These are phyloP conservation scores for Sylvilagus floridanus DNA, from an alignment of 2,797 vertebrate genomes.

Conservation along the genomic window DNA sequence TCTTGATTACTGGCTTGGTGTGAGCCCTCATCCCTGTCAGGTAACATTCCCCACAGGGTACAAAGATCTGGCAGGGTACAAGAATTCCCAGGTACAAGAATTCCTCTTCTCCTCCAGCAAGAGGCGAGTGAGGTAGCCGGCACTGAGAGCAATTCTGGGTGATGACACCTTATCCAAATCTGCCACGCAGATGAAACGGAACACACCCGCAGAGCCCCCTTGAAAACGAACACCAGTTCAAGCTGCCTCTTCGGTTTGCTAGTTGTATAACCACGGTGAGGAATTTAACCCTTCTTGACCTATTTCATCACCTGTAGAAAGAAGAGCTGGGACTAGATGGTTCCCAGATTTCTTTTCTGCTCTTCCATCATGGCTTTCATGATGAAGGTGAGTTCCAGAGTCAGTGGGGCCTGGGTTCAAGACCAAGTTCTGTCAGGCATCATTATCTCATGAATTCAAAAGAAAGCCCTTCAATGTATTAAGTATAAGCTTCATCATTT, in stretches of 20 bases:
- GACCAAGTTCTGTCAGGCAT: background rate
- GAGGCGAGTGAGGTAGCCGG: background rate
- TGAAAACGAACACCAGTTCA: constrained; percentile 13
- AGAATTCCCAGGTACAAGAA: background rate
- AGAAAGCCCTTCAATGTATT: background rate
- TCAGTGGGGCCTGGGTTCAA: constrained; percentile 29
- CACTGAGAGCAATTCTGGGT: constrained; percentile 33
- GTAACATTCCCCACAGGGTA: background rate
- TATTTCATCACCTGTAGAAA: constrained; percentile 23
- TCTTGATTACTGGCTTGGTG: constrained; percentile 33
- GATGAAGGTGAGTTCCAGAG: background rate
- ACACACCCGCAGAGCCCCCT: background rate
- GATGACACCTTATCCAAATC: background rate
- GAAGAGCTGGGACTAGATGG: background rate
- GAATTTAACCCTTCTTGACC: background rate
- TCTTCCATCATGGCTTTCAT: background rate
- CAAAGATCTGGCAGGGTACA: background rate
- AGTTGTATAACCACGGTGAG: background rate
- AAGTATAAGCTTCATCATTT: constrained; percentile 5
- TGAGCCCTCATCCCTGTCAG: background rate
- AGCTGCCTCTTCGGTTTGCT: constrained; percentile 25
- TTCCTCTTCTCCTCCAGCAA: constrained; percentile 7
- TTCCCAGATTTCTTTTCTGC: background rate
- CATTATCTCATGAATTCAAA: background rate
- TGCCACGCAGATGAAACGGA: background rate